phyloP scores from a whole-genome alignment of 2,113 vertebrate genomes.

The Pitta sordida region DNA sequence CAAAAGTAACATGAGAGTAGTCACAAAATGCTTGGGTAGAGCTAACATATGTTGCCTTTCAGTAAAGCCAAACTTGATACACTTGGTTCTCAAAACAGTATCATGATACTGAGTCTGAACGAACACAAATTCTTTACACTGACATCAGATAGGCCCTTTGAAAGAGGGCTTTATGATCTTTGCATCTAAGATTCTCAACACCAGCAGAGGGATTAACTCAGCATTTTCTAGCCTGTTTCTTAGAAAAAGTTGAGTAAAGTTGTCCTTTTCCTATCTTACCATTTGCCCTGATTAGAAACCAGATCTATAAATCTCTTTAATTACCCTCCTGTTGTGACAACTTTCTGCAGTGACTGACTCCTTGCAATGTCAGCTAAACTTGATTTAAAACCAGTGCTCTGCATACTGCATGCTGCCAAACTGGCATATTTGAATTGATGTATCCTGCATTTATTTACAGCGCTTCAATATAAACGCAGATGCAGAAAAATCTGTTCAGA shows the following conservation, averaged over 20 bases:
- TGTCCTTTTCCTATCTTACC: background rate
- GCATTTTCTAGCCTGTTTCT: background rate
- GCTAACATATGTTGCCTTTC: background rate
- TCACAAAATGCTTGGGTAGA: background rate
- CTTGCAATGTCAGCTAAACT: background rate
- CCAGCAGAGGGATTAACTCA: background rate
- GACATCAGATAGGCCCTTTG: background rate
- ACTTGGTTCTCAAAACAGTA: background rate
- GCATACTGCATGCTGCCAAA: background rate
- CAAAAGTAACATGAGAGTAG: background rate
- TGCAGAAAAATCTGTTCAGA: slow-evolving; percentile 10
- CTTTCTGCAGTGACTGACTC: background rate
- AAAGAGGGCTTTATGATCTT: background rate
- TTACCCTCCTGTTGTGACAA: background rate
- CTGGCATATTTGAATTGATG: background rate
- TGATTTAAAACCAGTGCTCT: background rate
- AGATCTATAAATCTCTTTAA: background rate
- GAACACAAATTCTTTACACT: background rate
- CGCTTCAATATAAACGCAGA: slow-evolving; percentile 14
- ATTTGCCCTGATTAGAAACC: background rate
- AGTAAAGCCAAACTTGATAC: fast-evolving
- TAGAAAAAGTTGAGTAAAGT: background rate
- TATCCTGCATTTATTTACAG: slow-evolving; percentile 12
- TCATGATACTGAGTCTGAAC: background rate
- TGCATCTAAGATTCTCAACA: background rate